A percentile compares a stretch with the other conserved stretches of the same genome.
phyloP scores from a whole-genome alignment of 2,113 vertebrate species.

The Seriola dumerili region DNA sequence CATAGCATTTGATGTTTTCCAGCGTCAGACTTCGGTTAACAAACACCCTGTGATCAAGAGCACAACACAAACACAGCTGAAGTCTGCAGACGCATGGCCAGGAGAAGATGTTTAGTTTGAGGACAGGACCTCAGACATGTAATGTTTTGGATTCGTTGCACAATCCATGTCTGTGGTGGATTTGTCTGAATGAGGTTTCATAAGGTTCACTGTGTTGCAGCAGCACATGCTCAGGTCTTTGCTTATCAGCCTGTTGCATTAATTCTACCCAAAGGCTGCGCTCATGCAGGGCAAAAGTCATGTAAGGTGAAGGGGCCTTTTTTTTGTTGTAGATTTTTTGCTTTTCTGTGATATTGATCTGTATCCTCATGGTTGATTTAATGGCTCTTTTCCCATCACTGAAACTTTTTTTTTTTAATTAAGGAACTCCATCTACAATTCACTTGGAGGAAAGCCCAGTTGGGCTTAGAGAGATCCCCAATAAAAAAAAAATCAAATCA shows the following conservation, averaged over 20 bases:
- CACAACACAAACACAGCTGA: constrained; percentile 28
- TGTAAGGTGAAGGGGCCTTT: neutral
- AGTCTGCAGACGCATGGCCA: neutral
- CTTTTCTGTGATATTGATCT: neutral
- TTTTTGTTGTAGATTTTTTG: neutral
- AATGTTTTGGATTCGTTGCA: no score
- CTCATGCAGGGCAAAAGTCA: neutral
- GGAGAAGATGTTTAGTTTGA: neutral
- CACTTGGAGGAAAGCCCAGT: no score
- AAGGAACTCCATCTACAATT: neutral
- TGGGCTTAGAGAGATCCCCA: no score
- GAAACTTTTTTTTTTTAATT: neutral
- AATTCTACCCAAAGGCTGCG: neutral
- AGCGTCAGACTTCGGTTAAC: constrained; percentile 88
- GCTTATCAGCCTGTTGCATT: constrained; percentile 5
- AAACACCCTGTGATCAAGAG: constrained; percentile 84
- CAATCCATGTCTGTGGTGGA: neutral
- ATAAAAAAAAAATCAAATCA: no score
- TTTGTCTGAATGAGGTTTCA: neutral
- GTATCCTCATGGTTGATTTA: neutral
- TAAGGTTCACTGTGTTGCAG: neutral
- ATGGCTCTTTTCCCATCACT: neutral
- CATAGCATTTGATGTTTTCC: constrained; percentile 90
- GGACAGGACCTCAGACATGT: neutral
- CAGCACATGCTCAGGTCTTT: neutral